phyloP scores from a whole-genome alignment of 1,140 invertebrate genomes.

The Calliopsis andreniformis region DNA sequence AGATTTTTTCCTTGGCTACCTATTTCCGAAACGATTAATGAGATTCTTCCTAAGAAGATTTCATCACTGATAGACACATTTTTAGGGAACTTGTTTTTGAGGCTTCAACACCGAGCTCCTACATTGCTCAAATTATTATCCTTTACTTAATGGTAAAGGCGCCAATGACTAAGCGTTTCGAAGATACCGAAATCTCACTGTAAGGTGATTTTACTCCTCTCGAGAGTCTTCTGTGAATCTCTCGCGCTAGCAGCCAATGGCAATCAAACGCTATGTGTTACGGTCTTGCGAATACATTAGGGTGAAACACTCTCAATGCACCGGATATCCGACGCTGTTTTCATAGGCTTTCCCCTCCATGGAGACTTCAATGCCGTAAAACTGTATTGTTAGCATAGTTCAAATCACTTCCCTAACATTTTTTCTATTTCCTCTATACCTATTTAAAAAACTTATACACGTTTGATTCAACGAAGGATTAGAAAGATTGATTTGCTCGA shows the following conservation, averaged over 20 bases:
- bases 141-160: background rate
- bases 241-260: background rate
- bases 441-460: too few relatives aligned
- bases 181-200: background rate
- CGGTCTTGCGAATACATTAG: slow-evolving; percentile 47
- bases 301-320: slow-evolving; percentile 52
- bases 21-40: background rate
- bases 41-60: background rate
- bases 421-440: too few relatives aligned
- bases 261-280: slow-evolving; percentile 34
- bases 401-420: slow-evolving; percentile 7
- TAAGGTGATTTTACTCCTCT: background rate
- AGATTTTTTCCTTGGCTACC: background rate
- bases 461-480: too few relatives aligned
- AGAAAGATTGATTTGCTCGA: too few relatives aligned
- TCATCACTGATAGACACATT: background rate
- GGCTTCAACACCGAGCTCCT: background rate
- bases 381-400: background rate
- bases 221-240: background rate
- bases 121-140: background rate
- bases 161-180: background rate
- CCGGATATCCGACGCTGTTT: slow-evolving; percentile 66
- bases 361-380: slow-evolving; percentile 10
- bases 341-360: slow-evolving; percentile 37
- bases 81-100: background rate